Percentiles rank a stretch among this genome's conserved stretches.
Conservation (phyloP, 2,888 invertebrate genomes). For the Cryptus armator region DNA sequence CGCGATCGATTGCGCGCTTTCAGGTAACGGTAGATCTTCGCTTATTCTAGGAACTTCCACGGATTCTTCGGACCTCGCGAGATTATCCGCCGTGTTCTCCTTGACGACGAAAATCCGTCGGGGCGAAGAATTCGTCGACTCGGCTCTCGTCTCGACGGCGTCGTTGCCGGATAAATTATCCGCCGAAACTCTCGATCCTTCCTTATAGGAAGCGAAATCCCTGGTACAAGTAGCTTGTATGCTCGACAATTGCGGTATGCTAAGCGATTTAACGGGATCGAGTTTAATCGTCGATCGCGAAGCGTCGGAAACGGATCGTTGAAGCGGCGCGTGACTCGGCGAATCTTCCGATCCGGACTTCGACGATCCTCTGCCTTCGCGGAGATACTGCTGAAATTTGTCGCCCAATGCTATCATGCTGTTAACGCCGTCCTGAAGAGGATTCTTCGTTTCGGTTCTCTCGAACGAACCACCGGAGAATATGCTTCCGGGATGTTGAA, state of each 20-base stretch:
- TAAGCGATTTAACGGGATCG: constrained; percentile 73
- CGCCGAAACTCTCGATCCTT: not conserved
- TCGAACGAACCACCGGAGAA: constrained; percentile 86
- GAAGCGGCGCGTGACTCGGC: constrained; percentile 60
- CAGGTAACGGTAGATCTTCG: constrained; percentile 75
- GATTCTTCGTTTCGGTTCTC: constrained; percentile 72
- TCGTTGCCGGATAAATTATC: not conserved
- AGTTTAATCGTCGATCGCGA: constrained; percentile 56
- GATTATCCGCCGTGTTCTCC: not conserved
- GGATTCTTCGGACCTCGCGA: constrained; percentile 24
- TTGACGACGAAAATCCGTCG: constrained; percentile 12
- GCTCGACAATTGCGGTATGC: constrained; percentile 75
- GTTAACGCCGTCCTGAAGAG: constrained; percentile 75
- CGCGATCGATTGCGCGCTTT: constrained; percentile 73
- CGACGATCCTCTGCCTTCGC: constrained; percentile 71
- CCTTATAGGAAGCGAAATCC: constrained; percentile 17
- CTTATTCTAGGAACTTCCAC: constrained; percentile 63
- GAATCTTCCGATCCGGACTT: constrained; percentile 47
- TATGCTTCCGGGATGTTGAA: constrained; percentile 88
- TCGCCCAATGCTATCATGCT: constrained; percentile 78
- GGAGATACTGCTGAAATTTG: constrained; percentile 78
- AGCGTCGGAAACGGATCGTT: constrained; percentile 69
- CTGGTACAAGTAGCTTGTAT: constrained; percentile 63
- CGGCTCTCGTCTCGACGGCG: not conserved
- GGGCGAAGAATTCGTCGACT: constrained; percentile 6